Base-by-base conservation (phyloP, 1,140 invertebrate genomes). In the Copidosoma floridanum region DNA sequence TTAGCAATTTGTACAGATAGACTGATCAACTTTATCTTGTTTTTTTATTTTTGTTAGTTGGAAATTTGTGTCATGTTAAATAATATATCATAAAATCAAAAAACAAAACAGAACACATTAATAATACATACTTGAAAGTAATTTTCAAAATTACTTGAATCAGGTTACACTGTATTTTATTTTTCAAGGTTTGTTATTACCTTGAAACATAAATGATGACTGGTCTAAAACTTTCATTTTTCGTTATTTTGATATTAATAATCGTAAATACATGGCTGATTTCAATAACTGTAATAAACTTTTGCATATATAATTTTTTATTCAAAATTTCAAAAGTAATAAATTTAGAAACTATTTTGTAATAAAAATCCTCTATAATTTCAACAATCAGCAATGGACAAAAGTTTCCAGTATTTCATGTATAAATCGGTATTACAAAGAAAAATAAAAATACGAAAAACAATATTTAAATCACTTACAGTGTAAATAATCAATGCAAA, bases 341-440 rank as follows among this genome's bases (percentile, higher is more conserved):
- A 21, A 18, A 18, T 29, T 7, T 47, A 32, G 29, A 23, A 51
- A 21, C 38, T 51, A 37, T 24, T 27, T 47, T 41, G n/a, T 20
- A 24, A 18, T 43, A 43, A 41, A 43, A 18, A 21, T 21, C 14
- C 23, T 27, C 10, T 29, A 38, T 16, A 51, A 52, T 35, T 56
- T 35, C 8, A 50, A 58, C 12, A 10, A 51, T 59, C 46, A 26
- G 48, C 57, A 59, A 59, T 46, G 52, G 57, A n/a, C n/a, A 60
- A 54, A 66, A 64, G 54, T 61, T 63, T 61, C 51, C 68, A 72
- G 69, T 72, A 76, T 73, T 76, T 58, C 63, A 40, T 50, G 65
- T 60, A 71, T 65, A 50, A 67, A 71, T 72, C 69, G 67, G 66
- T 72, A 72, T 71, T 71, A 56, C 57, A 70, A 59, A 50, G 61